Evolutionary conservation across 2,113 vertebrate genomes (phyloP).

Genomic region (Chamaetylas fuelleborni): DNA sequence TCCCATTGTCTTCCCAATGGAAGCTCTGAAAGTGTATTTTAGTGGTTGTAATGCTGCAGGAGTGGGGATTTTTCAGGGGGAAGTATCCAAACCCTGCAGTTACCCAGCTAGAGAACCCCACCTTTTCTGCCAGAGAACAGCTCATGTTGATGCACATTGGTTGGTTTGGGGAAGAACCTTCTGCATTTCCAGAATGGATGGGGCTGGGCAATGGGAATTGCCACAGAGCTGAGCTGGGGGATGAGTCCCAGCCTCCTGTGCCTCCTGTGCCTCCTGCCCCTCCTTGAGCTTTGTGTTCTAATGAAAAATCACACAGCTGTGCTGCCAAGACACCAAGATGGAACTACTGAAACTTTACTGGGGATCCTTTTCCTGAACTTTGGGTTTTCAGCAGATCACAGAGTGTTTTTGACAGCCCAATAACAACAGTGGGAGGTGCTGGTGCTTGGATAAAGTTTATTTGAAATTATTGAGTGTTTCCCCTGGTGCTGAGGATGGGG

Average conservation of each 20-base stretch:
- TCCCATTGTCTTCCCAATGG: not conserved
- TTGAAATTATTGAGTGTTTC: not conserved
- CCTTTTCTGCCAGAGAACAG: not conserved
- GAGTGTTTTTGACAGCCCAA: not conserved
- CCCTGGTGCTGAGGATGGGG: slow-evolving; percentile 29
- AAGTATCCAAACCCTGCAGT: not conserved
- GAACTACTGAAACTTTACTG: not conserved
- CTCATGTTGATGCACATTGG: rapidly evolving
- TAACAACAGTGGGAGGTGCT: rapidly evolving
- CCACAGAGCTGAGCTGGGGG: not conserved
- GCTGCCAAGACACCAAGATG: not conserved
- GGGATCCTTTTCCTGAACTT: not conserved
- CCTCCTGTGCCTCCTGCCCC: not conserved
- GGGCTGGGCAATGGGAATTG: not conserved
- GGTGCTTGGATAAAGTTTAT: not conserved
- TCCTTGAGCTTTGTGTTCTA: rapidly evolving
- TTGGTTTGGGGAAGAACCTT: not conserved
- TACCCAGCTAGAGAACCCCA: not conserved
- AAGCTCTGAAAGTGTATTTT: not conserved
- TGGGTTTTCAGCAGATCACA: not conserved
- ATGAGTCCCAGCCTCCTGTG: not conserved
- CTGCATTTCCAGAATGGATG: not conserved
- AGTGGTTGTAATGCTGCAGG: not conserved
- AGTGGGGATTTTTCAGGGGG: not conserved
- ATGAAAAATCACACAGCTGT: rapidly evolving